Evolutionary conservation across 1,140 invertebrate genomes (phyloP), one percentile per base, ranked within the genome.

Genomic region (Geopemphigus sp.): DNA sequence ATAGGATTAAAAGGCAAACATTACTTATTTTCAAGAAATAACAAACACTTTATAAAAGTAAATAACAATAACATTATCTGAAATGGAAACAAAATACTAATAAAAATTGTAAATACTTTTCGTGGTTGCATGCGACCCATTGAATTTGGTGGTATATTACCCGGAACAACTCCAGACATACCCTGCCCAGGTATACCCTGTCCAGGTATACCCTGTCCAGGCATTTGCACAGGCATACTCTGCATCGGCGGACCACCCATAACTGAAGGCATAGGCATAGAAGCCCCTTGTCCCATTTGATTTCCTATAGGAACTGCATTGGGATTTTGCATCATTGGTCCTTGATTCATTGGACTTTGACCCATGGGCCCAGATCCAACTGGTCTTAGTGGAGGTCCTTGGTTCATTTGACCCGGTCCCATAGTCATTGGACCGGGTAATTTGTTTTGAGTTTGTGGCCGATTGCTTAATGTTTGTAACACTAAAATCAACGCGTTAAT

Each of bases 391-490:
- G 47, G 47, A 24, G 68, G 68, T 26, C 45, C 68, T 53, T 72
- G 74, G 5, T 78, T 80, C 82, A 84, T 82, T 59, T 80, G 81
- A 26, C 82, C 83, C 0, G 64, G 88, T 45, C 88, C 87, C 81
- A 82, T 83, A 29, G 70, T 47, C 70, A 80, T 76, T 57, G 66
- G 63, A 72, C 81, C 83, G 73, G 82, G 81, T 53, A 81, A 82
- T 72, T 83, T 82, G 81, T 83, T 84, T 68, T 83, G 83, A 24
- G 83, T 86, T 29, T 85, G 88, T 66, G 89, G 89, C 29, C 89
- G 85, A 84, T 89, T 87, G 83, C 90, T 90, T 80, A 90, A 84
- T 53, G 87, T 88, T 84, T 90, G 90, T 32, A 90, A 83, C 64
- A 90, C 87, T 88, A 73, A 81, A 83, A 83, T 81, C 59, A 78